Percentiles rank a stretch among this genome's conserved stretches.
These are phyloP conservation scores for Drosophila maculinotata DNA, from an alignment of 2,888 invertebrate genomes.

Conservation along the genomic window DNA sequence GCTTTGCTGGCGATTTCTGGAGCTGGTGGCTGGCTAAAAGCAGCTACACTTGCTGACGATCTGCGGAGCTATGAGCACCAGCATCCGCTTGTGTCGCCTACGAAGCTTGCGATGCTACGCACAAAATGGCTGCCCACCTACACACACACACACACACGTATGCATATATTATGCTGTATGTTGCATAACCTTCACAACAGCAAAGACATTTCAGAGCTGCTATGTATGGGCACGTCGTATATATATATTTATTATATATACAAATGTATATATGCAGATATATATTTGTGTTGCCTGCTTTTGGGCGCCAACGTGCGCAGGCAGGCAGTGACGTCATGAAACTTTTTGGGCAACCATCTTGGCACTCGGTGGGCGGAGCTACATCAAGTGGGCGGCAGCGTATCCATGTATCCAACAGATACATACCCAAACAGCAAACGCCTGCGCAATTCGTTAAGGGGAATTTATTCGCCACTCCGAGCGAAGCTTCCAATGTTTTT, in stretches of 20 bases:
- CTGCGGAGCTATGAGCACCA: conserved; percentile 84
- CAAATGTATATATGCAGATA: not conserved
- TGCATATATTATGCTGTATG: conserved; percentile 20
- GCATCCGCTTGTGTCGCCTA: conserved; percentile 79
- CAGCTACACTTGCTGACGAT: conserved; percentile 85
- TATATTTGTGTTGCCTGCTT: conserved; percentile 16
- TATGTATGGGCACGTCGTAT: conserved; percentile 33
- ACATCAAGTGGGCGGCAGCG: conserved; percentile 51
- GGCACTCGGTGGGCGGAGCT: conserved; percentile 65
- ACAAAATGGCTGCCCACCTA: conserved; percentile 73
- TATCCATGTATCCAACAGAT: conserved; percentile 58
- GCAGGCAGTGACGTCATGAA: conserved; percentile 63
- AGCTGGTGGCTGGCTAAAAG: conserved; percentile 52
- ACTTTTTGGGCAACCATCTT: conserved; percentile 72
- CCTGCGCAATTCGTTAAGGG: conserved; percentile 34
- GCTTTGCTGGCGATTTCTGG: too few species aligned
- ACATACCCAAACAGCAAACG: conserved; percentile 40
- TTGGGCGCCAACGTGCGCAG: conserved; percentile 39
- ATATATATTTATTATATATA: conserved; percentile 30
- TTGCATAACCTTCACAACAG: conserved; percentile 76
- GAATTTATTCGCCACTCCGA: not conserved
- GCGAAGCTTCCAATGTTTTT: conserved; percentile 5
- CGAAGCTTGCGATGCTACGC: conserved; percentile 72
- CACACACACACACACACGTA: conserved; percentile 25
- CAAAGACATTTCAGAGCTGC: conserved; percentile 37